Evolutionary conservation across 2,797 vertebrate genomes (phyloP).

Genomic region (Petrocephalus sullivani): DNA sequence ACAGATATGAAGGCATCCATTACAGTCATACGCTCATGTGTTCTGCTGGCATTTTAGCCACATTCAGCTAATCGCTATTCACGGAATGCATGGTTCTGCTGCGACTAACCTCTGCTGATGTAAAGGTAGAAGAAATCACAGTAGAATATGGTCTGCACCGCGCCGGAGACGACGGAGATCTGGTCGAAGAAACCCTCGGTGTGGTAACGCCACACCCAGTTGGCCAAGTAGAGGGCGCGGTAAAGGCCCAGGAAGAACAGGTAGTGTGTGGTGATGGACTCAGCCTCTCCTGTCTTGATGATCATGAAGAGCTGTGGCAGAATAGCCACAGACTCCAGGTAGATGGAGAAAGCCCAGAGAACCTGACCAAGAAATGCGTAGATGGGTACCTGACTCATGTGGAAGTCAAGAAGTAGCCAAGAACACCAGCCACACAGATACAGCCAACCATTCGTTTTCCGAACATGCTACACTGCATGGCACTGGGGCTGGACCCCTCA

Average conservation of each 20-base stretch:
- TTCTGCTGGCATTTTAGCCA: neutral
- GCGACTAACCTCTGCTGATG: constrained; percentile 75
- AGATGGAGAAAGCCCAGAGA: constrained; percentile 95
- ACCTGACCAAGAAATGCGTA: constrained; percentile 60
- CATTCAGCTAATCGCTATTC: neutral
- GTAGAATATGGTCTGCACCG: constrained; percentile 96
- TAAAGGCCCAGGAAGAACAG: constrained; percentile 93
- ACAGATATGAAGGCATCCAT: neutral
- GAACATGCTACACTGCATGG: no score
- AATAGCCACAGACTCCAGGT: constrained; percentile 89
- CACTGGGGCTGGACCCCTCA: no score
- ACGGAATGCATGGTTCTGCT: neutral
- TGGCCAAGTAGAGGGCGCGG: constrained; percentile 83
- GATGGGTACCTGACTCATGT: neutral
- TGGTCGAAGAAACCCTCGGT: constrained; percentile 86
- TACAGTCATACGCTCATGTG: neutral
- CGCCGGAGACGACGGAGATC: constrained; percentile 86
- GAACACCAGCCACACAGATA: neutral
- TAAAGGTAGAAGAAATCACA: constrained; percentile 98
- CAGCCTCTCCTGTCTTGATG: constrained; percentile 87
- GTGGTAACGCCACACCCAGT: constrained; percentile 94
- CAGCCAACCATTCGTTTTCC: neutral
- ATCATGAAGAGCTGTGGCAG: constrained; percentile 97
- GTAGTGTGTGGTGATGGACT: constrained; percentile 93
- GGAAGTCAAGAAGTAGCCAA: neutral